A percentile compares a stretch with the other conserved stretches of the same genome.
These are phyloP conservation scores for Phyllopteryx taeniolatus DNA, from an alignment of 2,113 vertebrate genomes.

Conservation along the genomic window DNA sequence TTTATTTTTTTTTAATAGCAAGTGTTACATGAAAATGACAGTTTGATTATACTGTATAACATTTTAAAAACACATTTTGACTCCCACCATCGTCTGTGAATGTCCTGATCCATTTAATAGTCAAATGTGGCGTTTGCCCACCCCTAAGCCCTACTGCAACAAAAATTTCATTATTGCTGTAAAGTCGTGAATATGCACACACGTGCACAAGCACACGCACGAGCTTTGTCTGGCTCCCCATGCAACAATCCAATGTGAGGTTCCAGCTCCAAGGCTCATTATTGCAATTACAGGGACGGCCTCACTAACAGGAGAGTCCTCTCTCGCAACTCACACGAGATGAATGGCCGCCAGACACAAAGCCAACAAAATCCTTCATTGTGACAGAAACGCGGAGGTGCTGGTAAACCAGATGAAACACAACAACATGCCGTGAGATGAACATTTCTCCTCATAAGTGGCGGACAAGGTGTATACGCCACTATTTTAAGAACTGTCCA, in stretches of 20 bases:
- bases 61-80: too few relatives aligned
- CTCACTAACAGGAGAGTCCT: constrained; percentile 27
- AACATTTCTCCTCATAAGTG: too few relatives aligned
- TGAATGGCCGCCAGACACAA: neutral
- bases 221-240: constrained; percentile 34
- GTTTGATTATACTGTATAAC: too few relatives aligned
- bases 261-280: constrained; percentile 59
- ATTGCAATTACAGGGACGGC: constrained; percentile 59
- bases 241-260: constrained; percentile 49
- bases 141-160: too few relatives aligned
- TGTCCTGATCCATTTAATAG: too few relatives aligned
- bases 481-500: neutral
- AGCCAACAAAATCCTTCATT: neutral
- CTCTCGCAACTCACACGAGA: neutral
- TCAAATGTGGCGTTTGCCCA: too few relatives aligned
- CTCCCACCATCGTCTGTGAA: too few relatives aligned
- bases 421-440: neutral
- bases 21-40: too few relatives aligned
- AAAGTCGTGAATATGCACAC: constrained; percentile 3
- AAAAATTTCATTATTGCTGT: too few relatives aligned
- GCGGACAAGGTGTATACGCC: neutral
- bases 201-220: constrained; percentile 5
- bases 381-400: neutral
- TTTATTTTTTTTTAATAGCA: too few relatives aligned
- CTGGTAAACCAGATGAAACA: neutral